Percentiles rank a stretch among this genome's conserved stretches.
These are phyloP conservation scores for Stenodera caucasica DNA, from an alignment of 2,888 invertebrate genomes.

Conservation along the genomic window DNA sequence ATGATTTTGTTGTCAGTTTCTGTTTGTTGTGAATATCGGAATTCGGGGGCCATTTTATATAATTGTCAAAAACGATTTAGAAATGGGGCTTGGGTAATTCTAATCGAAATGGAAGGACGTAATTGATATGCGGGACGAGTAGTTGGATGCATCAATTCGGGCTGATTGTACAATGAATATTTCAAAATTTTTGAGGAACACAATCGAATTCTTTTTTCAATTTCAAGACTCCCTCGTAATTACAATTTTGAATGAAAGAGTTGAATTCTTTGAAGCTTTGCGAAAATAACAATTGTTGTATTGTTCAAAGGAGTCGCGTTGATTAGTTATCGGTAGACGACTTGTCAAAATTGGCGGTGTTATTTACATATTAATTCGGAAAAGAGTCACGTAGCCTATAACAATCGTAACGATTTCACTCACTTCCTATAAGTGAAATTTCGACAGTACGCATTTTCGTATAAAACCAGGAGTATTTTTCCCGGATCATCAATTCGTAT, in stretches of 20 bases:
- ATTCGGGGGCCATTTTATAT: not conserved
- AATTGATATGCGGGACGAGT: not conserved
- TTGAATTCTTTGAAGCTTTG: too few relatives aligned
- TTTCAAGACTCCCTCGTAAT: too few relatives aligned
- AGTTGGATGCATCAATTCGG: not conserved
- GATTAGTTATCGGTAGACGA: not conserved
- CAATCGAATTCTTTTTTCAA: too few relatives aligned
- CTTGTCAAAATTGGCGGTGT: not conserved
- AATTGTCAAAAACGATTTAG: not conserved
- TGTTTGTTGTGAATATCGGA: not conserved
- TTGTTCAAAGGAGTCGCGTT: not conserved
- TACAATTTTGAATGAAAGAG: too few relatives aligned
- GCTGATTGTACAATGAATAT: too few relatives aligned
- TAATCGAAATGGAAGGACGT: not conserved
- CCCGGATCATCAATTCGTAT: not conserved
- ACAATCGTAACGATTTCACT: slow-evolving; percentile 9
- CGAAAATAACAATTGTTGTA: too few relatives aligned
- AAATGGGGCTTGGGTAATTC: not conserved
- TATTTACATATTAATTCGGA: not conserved
- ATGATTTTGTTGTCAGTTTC: not conserved
- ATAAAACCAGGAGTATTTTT: slow-evolving; percentile 1
- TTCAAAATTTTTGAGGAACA: too few relatives aligned
- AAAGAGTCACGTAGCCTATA: not conserved
- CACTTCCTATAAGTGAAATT: slow-evolving; percentile 9
- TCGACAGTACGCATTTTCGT: not conserved